phyloP scores from a whole-genome alignment of 2,888 invertebrate genomes.

The Dolomedes plantarius region DNA sequence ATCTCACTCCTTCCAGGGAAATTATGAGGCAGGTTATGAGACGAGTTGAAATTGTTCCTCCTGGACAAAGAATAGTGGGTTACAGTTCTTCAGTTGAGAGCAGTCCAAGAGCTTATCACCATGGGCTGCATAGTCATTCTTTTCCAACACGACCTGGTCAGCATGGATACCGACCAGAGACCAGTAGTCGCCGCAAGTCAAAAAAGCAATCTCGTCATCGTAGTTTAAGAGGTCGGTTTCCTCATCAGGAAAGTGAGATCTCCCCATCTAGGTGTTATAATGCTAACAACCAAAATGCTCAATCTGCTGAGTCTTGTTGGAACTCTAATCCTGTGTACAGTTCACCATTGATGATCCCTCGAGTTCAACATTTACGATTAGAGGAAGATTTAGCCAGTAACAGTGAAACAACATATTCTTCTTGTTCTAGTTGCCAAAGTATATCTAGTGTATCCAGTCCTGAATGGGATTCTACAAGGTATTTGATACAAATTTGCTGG shows the following conservation, averaged over 20 bases:
- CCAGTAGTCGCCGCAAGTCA: constrained; percentile 1
- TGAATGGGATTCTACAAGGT: constrained; percentile 73
- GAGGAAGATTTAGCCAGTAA: constrained; percentile 37
- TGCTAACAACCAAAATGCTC: constrained; percentile 30
- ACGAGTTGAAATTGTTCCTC: constrained; percentile 63
- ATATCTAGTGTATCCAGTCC: constrained; percentile 67
- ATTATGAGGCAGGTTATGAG: constrained; percentile 59
- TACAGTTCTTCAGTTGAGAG: constrained; percentile 50
- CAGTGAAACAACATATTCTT: constrained; percentile 64
- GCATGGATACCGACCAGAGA: not conserved
- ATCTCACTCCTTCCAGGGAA: constrained; percentile 52
- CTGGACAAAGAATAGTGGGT: constrained; percentile 42
- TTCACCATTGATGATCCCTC: constrained; percentile 57
- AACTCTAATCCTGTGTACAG: constrained; percentile 44
- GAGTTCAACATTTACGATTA: constrained; percentile 35
- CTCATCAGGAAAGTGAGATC: constrained; percentile 17
- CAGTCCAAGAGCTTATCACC: constrained; percentile 58
- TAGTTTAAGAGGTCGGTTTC: constrained; percentile 9
- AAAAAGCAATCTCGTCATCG: constrained; percentile 34
- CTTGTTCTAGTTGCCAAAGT: constrained; percentile 73
- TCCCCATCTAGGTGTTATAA: constrained; percentile 24
- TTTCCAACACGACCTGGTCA: constrained; percentile 47
- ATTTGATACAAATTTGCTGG: not conserved
- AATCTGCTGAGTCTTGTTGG: constrained; percentile 32
- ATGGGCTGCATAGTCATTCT: constrained; percentile 62